Evolutionary conservation across 2,888 invertebrate genomes (phyloP).

Genomic region (Reticulitermes lucifugus): DNA sequence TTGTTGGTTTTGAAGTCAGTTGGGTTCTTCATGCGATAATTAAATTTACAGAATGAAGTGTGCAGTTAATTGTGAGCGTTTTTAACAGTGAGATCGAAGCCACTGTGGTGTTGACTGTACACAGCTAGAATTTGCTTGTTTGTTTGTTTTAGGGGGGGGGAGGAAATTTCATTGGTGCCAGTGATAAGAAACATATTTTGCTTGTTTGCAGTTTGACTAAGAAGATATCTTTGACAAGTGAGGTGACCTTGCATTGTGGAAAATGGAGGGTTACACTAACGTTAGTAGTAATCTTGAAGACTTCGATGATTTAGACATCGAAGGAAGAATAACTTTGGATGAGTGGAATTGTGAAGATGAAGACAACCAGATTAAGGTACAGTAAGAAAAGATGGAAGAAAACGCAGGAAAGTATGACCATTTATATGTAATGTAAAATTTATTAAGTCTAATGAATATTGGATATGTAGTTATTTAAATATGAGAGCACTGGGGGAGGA

Average conservation of each 20-base stretch:
- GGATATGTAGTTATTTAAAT: neutral
- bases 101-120: too few species aligned
- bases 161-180: too few species aligned
- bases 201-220: neutral
- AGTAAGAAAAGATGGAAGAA: neutral
- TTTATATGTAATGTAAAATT: too few species aligned
- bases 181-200: neutral
- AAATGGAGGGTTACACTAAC: slow-evolving; percentile 54
- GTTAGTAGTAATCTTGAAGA: slow-evolving; percentile 51
- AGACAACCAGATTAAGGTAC: neutral
- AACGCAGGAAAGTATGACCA: slow-evolving; percentile 6
- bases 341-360: slow-evolving; percentile 34
- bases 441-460: neutral
- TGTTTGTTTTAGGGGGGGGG: too few species aligned
- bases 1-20: too few species aligned
- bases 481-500: too few species aligned
- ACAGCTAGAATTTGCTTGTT: too few species aligned
- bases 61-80: too few species aligned
- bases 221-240: neutral
- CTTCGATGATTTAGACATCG: slow-evolving; percentile 55
- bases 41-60: too few species aligned
- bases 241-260: neutral
- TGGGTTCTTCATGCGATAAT: too few species aligned
- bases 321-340: slow-evolving; percentile 52
- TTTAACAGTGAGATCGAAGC: too few species aligned